Evolutionary conservation across 2,113 vertebrate genomes (phyloP).

Genomic region (Xenus cinereus): DNA sequence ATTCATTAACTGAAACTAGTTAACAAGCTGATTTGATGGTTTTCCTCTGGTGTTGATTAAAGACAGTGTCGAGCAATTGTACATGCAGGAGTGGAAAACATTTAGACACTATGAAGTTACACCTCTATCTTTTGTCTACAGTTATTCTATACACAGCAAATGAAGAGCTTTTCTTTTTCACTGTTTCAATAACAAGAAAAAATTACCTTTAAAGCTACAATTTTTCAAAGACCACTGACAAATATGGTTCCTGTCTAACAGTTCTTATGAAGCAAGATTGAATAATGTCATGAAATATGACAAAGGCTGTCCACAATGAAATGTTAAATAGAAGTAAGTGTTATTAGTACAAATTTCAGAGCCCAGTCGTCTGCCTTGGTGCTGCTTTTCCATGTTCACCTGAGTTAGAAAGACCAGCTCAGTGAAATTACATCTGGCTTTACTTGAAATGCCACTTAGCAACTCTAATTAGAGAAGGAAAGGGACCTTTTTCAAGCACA

Average conservation of each 20-base stretch:
- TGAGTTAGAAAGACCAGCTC: background rate
- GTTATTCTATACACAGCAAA: background rate
- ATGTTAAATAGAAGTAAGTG: background rate
- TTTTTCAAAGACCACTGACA: background rate
- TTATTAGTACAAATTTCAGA: background rate
- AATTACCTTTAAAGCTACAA: background rate
- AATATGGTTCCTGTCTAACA: background rate
- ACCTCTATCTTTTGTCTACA: background rate
- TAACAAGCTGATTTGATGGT: background rate
- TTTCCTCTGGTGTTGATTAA: background rate
- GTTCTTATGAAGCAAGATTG: background rate
- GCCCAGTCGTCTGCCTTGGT: background rate
- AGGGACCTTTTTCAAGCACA: background rate
- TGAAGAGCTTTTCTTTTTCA: background rate
- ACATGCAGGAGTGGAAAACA: background rate
- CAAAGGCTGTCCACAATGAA: background rate
- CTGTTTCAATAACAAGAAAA: background rate
- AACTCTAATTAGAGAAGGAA: background rate
- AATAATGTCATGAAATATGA: background rate
- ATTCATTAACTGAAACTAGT: background rate
- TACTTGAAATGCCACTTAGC: background rate
- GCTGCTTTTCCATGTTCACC: background rate
- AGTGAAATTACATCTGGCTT: background rate
- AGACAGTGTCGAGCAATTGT: background rate
- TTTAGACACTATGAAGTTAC: background rate